Conservation (phyloP, 1,140 invertebrate species). For the Nasonia giraulti region DNA sequence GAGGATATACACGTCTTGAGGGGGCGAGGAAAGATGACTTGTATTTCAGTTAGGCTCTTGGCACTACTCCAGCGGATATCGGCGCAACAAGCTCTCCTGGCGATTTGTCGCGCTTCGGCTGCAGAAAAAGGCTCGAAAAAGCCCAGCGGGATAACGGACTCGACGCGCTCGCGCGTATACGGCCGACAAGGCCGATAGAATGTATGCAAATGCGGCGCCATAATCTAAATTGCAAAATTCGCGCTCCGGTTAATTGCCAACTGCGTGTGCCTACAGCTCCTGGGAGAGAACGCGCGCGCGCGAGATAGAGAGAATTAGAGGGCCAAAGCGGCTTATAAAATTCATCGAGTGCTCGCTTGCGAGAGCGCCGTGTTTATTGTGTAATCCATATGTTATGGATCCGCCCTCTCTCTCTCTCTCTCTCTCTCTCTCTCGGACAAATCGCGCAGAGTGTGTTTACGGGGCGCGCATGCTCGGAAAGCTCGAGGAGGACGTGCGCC, state of each 20-base stretch:
- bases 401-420: neutral
- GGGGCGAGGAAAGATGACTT: neutral
- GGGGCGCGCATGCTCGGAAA: neutral
- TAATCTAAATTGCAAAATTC: conserved; percentile 43
- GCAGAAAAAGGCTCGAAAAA: neutral
- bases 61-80: neutral
- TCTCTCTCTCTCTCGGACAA: no score
- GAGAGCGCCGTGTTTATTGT: neutral
- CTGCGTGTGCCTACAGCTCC: neutral
- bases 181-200: neutral
- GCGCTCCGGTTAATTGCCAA: conserved; percentile 15
- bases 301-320: neutral
- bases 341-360: neutral
- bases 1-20: neutral
- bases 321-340: conserved; percentile 28
- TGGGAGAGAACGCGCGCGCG: neutral
- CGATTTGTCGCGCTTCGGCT: neutral
- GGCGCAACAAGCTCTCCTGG: neutral
- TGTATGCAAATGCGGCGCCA: conserved; percentile 4
- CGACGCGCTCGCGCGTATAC: no score
- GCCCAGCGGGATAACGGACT: neutral
- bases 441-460: neutral
- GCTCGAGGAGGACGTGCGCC: no score
- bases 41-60: conserved; percentile 23
- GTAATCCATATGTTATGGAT: conserved; percentile 13